Percentiles rank a stretch among this genome's conserved stretches.
Conservation (phyloP, 2,797 vertebrate genomes). For the Anguilla pacifica region DNA sequence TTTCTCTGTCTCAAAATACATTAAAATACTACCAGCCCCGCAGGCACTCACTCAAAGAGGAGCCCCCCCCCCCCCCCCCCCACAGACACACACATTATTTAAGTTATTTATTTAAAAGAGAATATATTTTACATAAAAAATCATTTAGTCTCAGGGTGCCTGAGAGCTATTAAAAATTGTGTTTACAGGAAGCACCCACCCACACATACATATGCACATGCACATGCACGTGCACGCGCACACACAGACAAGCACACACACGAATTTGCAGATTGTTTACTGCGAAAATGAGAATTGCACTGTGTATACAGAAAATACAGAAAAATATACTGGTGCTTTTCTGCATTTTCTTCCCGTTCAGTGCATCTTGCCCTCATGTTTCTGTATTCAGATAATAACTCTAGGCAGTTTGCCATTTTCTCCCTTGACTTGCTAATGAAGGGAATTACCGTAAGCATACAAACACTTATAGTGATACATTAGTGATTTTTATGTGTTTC, state of each 20-base stretch:
- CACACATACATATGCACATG: background rate
- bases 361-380: background rate
- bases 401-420: constrained; percentile 20
- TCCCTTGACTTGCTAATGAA: constrained; percentile 20
- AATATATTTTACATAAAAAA: constrained; percentile 17
- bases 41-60: constrained; percentile 13
- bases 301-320: background rate
- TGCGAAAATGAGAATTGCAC: constrained; percentile 2
- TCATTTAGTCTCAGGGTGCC: constrained; percentile 24
- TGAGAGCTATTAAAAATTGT: constrained; percentile 11
- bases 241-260: background rate
- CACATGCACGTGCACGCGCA: no score
- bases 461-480: constrained; percentile 16
- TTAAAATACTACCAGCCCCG: constrained; percentile 14
- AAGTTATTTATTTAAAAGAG: constrained; percentile 32
- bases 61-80: background rate
- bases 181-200: background rate
- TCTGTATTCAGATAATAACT: constrained; percentile 24
- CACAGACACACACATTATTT: constrained; percentile 2
- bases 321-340: constrained; percentile 2
- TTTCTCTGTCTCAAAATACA: constrained; percentile 31
- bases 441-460: constrained; percentile 23
- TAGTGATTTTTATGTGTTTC: constrained; percentile 19
- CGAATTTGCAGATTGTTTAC: background rate
- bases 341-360: background rate